phyloP scores from a whole-genome alignment of 1,140 invertebrate species.

The Dendroctonus ponderosae region DNA sequence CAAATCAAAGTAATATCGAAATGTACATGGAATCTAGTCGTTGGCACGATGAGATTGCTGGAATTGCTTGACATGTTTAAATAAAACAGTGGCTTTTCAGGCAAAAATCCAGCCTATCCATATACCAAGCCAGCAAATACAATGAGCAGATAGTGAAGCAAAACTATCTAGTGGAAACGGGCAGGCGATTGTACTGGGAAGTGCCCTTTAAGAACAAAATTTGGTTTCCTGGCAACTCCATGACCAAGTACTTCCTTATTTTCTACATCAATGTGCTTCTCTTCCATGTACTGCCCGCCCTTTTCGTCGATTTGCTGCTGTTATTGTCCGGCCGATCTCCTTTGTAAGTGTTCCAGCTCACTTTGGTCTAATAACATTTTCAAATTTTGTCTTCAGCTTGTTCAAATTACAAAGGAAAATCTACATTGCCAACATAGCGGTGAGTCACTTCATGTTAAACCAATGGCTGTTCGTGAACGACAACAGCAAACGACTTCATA shows the following conservation, averaged over 20 bases:
- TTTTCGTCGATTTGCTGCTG: constrained; percentile 64
- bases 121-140: constrained; percentile 66
- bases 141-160: constrained; percentile 68
- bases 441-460: constrained; percentile 75
- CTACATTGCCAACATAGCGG: constrained; percentile 68
- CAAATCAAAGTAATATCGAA: too few species aligned
- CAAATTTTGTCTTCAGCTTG: constrained; percentile 57
- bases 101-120: constrained; percentile 40
- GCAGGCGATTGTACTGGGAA: constrained; percentile 52
- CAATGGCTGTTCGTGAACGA: constrained; percentile 80
- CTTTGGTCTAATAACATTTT: background rate
- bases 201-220: constrained; percentile 66
- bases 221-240: constrained; percentile 62
- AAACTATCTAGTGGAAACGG: constrained; percentile 57
- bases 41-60: too few species aligned
- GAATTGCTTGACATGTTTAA: too few species aligned
- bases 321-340: constrained; percentile 63
- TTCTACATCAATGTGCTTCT: constrained; percentile 61
- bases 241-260: constrained; percentile 53
- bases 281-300: constrained; percentile 67
- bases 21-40: too few species aligned
- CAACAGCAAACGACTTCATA: constrained; percentile 57
- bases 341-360: constrained; percentile 61
- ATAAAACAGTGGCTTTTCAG: constrained; percentile 5
- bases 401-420: constrained; percentile 79